Base-by-base conservation (phyloP, 1,140 invertebrate species). In the Rhizoglyphus robini region DNA sequence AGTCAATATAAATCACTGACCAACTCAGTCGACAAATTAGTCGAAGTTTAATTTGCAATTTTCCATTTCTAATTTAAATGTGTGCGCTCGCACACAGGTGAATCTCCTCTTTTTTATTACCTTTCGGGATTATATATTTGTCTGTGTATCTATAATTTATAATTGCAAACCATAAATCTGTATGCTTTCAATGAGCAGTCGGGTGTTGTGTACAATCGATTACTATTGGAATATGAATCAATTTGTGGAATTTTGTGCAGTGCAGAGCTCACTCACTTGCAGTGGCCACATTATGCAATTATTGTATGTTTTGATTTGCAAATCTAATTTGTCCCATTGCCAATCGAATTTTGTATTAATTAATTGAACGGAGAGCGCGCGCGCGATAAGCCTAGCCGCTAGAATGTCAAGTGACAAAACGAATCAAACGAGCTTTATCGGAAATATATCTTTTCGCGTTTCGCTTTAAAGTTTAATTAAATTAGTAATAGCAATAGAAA, bases 31-130 rank as follows among this genome's bases (percentile, higher is more conserved):
- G 41, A 46, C 41, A 15, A 41, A 41, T 41, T 41, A 41, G 36
- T 41, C 36, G 36, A 41, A 18, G n/a, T n/a, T 54, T 54, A 54
- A 54, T 54, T 54, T 54, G 23, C 31, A 54, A 54, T 54, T 54
- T 54, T 54, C 51, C 51, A 54, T 54, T 20, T 54, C 31, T 54
- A 54, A 27, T 54, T 54, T 54, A 32, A 54, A 54, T 27, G 51
- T 54, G 8, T 23, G 23, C 51, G 8, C 23, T 54, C 23, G 51
- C 51, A 41, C 18, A 18, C 36, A 11, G 36, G 8, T 41, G 18
- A 11, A 41, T 41, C 18, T 41, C 36, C 36, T 11, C 36, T 41
- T 41, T 18, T 41, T 41, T 41, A 41, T 11, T 18, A 11, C 18
- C 36, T 11, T 41, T 18, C 8, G 8, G 8, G 36, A 11, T 18